Evolutionary conservation across 2,888 invertebrate genomes (phyloP).

Genomic region (Sarcophaga rosellei): DNA sequence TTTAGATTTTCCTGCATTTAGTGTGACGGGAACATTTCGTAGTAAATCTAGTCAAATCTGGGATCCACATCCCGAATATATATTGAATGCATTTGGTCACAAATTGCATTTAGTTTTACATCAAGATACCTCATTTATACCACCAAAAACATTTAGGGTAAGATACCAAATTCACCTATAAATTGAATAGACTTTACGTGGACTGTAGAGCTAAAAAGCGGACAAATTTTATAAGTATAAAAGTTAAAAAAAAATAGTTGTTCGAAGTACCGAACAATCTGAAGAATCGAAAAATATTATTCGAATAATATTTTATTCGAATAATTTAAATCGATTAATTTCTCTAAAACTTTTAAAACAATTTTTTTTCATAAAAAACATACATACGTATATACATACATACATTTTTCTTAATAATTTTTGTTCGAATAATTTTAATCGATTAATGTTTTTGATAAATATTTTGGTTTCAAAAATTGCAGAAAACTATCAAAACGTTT

Average conservation of each 20-base stretch:
- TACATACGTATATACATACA: too few relatives aligned
- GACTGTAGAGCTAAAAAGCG: too few relatives aligned
- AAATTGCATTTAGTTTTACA: slow-evolving; percentile 78
- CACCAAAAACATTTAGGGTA: slow-evolving; percentile 77
- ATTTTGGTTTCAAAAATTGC: too few relatives aligned
- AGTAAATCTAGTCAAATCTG: slow-evolving; percentile 85
- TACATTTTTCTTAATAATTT: too few relatives aligned
- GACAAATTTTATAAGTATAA: too few relatives aligned
- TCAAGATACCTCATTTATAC: slow-evolving; percentile 79
- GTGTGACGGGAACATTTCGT: slow-evolving; percentile 86
- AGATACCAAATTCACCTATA: slow-evolving; percentile 40
- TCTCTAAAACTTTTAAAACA: neutral
- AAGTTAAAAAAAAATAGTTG: too few relatives aligned
- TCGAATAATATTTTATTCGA: neutral
- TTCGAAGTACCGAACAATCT: too few relatives aligned
- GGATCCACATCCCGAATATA: slow-evolving; percentile 89
- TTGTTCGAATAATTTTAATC: neutral
- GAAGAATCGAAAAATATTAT: too few relatives aligned
- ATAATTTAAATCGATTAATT: neutral
- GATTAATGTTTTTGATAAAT: neutral
- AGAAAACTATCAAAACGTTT: too few relatives aligned
- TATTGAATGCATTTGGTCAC: slow-evolving; percentile 85
- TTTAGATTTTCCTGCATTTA: slow-evolving; percentile 79
- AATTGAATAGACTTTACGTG: too few relatives aligned
- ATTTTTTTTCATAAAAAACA: too few relatives aligned